These are phyloP conservation scores for Microctonus brassicae DNA, from an alignment of 2,888 invertebrate genomes.

Conservation along the genomic window DNA sequence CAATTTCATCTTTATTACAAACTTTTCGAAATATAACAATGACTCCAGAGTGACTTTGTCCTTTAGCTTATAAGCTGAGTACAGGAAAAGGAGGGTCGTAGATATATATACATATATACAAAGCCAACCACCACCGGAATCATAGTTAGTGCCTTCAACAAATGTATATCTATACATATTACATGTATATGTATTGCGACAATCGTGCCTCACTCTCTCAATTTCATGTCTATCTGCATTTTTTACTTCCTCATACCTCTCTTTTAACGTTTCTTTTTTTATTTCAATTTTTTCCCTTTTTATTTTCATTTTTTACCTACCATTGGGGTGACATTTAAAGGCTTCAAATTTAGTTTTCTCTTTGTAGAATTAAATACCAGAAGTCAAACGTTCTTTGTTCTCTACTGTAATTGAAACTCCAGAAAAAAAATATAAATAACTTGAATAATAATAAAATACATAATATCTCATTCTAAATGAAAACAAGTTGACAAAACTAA, in stretches of 20 bases:
- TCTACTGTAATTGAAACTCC: background rate
- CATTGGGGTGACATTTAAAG: background rate
- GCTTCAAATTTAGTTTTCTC: background rate
- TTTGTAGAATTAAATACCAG: background rate
- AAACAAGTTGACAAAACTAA: background rate
- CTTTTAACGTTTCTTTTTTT: too few relatives aligned
- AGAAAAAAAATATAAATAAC: background rate
- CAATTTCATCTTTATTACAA: background rate
- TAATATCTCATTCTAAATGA: background rate
- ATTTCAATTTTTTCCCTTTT: background rate
- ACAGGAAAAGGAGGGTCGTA: slow-evolving; percentile 54
- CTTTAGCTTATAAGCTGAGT: slow-evolving; percentile 24
- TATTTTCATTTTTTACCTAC: background rate
- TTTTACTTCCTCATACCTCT: background rate
- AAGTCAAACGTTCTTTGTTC: background rate
- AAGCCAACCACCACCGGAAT: slow-evolving; percentile 56
- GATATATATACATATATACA: slow-evolving; percentile 10
- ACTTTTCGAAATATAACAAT: background rate
- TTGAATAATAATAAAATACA: background rate
- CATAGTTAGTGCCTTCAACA: slow-evolving; percentile 58
- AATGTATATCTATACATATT: slow-evolving; percentile 42
- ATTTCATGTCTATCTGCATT: slow-evolving; percentile 17
- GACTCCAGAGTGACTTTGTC: background rate
- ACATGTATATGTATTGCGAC: slow-evolving; percentile 12
- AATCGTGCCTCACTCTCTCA: slow-evolving; percentile 18